phyloP scores from a whole-genome alignment of 2,113 vertebrate genomes.

The Pygoscelis antarcticus region DNA sequence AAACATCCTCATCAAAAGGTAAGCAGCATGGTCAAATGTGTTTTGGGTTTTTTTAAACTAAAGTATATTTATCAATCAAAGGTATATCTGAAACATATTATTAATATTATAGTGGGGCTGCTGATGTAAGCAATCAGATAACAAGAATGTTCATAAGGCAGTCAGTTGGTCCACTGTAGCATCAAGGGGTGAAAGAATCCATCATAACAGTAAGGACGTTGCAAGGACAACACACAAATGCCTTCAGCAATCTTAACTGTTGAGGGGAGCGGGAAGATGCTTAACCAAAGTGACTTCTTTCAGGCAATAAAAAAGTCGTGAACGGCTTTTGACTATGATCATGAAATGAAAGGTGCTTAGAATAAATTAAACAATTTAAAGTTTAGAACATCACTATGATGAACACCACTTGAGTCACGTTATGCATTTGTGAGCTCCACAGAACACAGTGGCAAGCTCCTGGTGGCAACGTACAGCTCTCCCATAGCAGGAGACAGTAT shows the following conservation, averaged over 20 bases:
- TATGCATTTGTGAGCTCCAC: not conserved
- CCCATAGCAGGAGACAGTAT: not conserved
- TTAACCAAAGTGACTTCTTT: not conserved
- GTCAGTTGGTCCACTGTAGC: not conserved
- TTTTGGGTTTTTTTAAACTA: not conserved
- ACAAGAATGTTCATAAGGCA: not conserved
- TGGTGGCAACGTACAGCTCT: accelerated
- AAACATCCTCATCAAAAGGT: not conserved
- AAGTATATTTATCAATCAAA: not conserved
- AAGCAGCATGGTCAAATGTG: not conserved
- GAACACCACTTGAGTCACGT: not conserved
- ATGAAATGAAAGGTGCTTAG: not conserved
- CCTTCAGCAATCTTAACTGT: not conserved
- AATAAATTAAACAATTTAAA: not conserved
- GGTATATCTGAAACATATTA: not conserved
- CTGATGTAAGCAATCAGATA: not conserved
- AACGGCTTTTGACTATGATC: not conserved
- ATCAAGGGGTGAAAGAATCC: not conserved
- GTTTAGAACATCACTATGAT: not conserved
- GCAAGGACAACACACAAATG: not conserved
- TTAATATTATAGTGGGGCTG: not conserved
- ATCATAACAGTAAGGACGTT: not conserved
- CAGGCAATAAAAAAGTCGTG: not conserved
- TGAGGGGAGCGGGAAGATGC: not conserved
- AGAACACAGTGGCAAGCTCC: not conserved